Evolutionary conservation across 2,113 vertebrate genomes (phyloP), one percentile per base, ranked within the genome.

Genomic region (Poeciliopsis occidentalis): DNA sequence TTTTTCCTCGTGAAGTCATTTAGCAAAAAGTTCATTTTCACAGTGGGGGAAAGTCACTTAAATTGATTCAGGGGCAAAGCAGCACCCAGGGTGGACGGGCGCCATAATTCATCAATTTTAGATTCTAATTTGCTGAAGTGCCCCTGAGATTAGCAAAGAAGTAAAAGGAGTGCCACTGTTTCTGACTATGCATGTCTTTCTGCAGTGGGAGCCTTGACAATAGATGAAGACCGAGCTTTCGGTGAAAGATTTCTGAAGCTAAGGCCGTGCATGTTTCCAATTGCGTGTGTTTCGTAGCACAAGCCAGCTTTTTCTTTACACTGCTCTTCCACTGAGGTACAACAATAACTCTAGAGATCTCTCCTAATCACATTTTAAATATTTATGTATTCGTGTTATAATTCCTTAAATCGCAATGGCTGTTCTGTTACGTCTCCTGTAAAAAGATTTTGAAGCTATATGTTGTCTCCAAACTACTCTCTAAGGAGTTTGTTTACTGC

Each of bases 351-450:
- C 90, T 86, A 78, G 83, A 86, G 67, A 67, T 78, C 84, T 79
- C 84, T 82, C 73, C 81, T 83, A 76, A 90, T 91, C 83, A 39
- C 83, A 34, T 82, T 86, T 93, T 81, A 91, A 92, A 90, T 92
- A 92, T 93, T 91, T 84, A 91, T 91, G 78, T n/a, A 76, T 67
- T 77, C 69, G 27, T 68, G 74, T 68, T 81, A 81, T 81, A 86
- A 76, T 90, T 90, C 80, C 64, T 79, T 73, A 24, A 79, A 29
- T 71, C 66, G 79, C 71, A 72, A 83, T 78, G 77, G 71, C 76
- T 32, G 34, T 17, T 30, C 64, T 67, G 72, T 84, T 77, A 76
- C 76, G 81, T 73, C 73, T 69, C 76, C 67, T 1, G 13, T 41
- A 3, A 83, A 41, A 72, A 26, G 61, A 51, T 41, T 66, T 31